Evolutionary conservation across 2,113 vertebrate genomes (phyloP).

Genomic region (Leucopternis melanops): DNA sequence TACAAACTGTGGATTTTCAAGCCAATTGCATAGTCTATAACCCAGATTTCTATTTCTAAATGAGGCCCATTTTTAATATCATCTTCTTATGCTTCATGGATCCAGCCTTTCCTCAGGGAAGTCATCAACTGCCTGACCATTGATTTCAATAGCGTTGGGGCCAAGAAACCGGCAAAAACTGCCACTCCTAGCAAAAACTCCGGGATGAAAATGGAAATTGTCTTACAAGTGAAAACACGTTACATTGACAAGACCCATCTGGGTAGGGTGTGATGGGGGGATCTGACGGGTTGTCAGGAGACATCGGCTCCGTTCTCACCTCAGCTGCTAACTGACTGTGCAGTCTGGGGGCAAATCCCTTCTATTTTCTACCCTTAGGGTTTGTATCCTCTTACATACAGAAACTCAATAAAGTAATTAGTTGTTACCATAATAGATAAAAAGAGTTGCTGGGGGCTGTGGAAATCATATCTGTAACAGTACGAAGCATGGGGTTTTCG

Average conservation of each 20-base stretch:
- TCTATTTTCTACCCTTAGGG: not conserved
- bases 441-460: not conserved
- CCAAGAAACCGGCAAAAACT: not conserved
- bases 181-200: not conserved
- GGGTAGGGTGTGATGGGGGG: not conserved
- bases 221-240: not conserved
- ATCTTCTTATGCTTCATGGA: not conserved
- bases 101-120: not conserved
- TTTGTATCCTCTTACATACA: not conserved
- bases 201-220: not conserved
- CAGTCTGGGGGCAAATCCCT: not conserved
- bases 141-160: not conserved
- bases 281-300: not conserved
- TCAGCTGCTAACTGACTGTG: not conserved
- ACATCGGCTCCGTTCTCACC: not conserved
- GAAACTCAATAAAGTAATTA: not conserved
- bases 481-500: not conserved
- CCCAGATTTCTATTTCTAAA: not conserved
- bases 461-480: not conserved
- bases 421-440: not conserved
- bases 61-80: not conserved
- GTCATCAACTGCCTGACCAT: not conserved
- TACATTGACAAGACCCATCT: constrained; percentile 23
- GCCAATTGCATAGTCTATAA: not conserved
- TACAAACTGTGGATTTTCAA: not conserved